Conservation (phyloP, 92 coral and sea anemone species). For the Galaxea fascicularis region DNA sequence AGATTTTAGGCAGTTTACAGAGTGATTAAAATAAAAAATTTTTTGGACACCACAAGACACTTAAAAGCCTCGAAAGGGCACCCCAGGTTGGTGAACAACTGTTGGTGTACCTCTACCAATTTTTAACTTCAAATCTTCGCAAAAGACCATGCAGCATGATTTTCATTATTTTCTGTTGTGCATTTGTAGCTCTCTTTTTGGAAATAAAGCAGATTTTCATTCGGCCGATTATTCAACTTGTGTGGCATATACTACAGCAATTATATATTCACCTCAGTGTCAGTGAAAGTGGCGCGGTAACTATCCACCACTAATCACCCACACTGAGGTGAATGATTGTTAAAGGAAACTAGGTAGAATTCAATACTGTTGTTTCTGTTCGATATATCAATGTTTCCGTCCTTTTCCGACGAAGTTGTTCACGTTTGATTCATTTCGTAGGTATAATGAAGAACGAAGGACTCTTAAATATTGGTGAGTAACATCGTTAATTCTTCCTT, state of each 20-base stretch:
- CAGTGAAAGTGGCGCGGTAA: conserved; percentile 22
- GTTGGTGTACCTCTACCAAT: not conserved
- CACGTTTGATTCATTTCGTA: conserved; percentile 31
- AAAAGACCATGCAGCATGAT: conserved; percentile 15
- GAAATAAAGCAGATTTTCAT: conserved; percentile 26
- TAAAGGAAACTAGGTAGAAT: conserved; percentile 26
- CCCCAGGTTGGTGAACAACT: conserved; percentile 1
- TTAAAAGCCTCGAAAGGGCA: conserved; percentile 4
- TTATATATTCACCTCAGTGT: conserved; percentile 38
- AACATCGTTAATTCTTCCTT: conserved; percentile 8
- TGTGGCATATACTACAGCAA: conserved; percentile 35
- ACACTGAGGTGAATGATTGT: conserved; percentile 29
- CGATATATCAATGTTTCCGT: conserved; percentile 11
- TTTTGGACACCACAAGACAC: not conserved
- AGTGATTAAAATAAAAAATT: conserved; percentile 6
- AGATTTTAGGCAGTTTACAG: not conserved
- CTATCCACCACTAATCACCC: conserved; percentile 20
- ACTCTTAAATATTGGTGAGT: conserved; percentile 36
- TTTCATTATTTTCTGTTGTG: conserved; percentile 17
- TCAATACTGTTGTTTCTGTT: conserved; percentile 27
- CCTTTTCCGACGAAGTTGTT: conserved; percentile 34
- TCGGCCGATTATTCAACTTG: conserved; percentile 39
- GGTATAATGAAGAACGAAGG: conserved; percentile 37
- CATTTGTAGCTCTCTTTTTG: not conserved
- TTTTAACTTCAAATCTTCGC: no score